These are phyloP conservation scores for Cheiracanthium punctorium DNA, from an alignment of 2,888 invertebrate genomes.

Conservation along the genomic window DNA sequence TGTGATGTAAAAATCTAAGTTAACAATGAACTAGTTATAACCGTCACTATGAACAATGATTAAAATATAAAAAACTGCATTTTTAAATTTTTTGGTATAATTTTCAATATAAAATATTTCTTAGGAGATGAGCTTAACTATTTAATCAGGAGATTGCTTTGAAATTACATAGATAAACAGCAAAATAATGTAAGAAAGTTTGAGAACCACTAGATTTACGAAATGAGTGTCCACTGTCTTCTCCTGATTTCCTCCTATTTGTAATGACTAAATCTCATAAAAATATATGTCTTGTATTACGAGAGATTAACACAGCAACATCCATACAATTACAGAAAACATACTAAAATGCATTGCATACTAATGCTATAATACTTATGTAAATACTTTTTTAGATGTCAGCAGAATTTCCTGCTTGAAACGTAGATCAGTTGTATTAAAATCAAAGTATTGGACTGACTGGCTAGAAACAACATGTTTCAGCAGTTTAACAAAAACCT, in stretches of 20 bases:
- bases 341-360: not conserved
- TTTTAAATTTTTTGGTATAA: too few relatives aligned
- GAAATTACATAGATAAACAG: not conserved
- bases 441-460: constrained; percentile 3
- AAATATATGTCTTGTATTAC: constrained; percentile 12
- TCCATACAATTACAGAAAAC: not conserved
- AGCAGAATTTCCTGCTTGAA: not conserved
- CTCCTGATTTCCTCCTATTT: constrained; percentile 26
- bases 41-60: too few relatives aligned
- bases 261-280: constrained; percentile 6
- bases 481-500: not conserved
- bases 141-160: not conserved
- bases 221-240: constrained; percentile 32
- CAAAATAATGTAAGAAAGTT: not conserved
- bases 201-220: not conserved
- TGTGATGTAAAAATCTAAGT: too few relatives aligned
- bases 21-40: too few relatives aligned
- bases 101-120: too few relatives aligned
- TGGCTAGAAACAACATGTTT: not conserved
- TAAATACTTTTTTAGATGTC: not conserved
- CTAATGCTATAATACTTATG: not conserved
- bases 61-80: too few relatives aligned
- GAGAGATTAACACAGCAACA: constrained; percentile 6
- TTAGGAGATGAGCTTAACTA: not conserved
- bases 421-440: not conserved